Evolutionary conservation across 2,888 invertebrate species (phyloP).

Genomic region (Pristionchus exspectatus): DNA sequence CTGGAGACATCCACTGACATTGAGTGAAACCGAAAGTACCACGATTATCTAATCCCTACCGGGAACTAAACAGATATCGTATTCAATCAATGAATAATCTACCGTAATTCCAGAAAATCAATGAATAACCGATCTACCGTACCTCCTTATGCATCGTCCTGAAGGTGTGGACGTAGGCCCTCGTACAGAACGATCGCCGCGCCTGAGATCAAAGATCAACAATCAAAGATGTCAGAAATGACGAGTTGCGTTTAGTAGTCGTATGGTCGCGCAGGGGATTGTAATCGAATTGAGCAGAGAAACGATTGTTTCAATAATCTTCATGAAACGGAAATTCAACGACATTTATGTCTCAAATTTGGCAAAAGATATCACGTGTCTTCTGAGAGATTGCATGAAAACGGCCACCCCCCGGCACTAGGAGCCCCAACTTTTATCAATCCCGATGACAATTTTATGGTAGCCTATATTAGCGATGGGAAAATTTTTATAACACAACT

Average conservation of each 20-base stretch:
- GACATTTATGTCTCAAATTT: background rate
- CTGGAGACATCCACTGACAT: too few relatives aligned
- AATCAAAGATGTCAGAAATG: background rate
- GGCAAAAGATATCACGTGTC: background rate
- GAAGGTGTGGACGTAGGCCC: slow-evolving; percentile 91
- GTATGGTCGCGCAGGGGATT: too few relatives aligned
- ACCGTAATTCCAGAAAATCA: background rate
- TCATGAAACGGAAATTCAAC: background rate
- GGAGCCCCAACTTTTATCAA: too few relatives aligned
- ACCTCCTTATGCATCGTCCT: slow-evolving; percentile 86
- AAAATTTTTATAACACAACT: too few relatives aligned
- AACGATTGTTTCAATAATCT: background rate
- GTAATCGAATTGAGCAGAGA: background rate
- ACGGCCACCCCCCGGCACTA: too few relatives aligned
- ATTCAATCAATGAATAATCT: background rate
- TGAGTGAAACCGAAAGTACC: too few relatives aligned
- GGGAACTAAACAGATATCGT: too few relatives aligned
- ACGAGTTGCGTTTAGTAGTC: background rate
- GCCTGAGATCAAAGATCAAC: slow-evolving; percentile 7
- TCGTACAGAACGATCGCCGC: slow-evolving; percentile 84
- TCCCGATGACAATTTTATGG: too few relatives aligned
- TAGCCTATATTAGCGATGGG: too few relatives aligned
- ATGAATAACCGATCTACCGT: background rate
- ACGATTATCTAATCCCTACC: too few relatives aligned
- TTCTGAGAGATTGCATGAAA: too few relatives aligned